Conservation (phyloP, 2,797 vertebrate species). For the Chiroxiphia lanceolata region DNA sequence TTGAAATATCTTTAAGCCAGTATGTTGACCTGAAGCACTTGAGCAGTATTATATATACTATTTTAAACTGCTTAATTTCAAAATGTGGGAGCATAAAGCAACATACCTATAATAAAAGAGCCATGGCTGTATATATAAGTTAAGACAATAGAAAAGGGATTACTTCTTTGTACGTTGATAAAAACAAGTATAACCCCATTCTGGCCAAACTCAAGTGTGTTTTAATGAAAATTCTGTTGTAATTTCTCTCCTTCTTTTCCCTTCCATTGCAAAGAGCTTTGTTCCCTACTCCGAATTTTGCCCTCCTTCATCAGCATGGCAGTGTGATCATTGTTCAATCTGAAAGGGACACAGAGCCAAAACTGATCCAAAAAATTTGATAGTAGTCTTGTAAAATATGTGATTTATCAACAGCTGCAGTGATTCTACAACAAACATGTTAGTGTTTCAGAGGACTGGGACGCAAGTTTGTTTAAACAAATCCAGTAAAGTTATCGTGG, state of each 20-base stretch:
- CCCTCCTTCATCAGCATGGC: neutral
- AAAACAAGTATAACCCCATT: neutral
- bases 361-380: neutral
- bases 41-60: neutral
- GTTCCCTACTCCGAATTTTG: fast-evolving
- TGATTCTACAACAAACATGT: neutral
- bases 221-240: neutral
- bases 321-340: neutral
- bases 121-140: neutral
- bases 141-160: neutral
- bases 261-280: neutral
- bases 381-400: neutral
- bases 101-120: neutral
- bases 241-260: neutral
- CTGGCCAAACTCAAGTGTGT: neutral
- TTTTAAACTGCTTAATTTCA: neutral
- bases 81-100: neutral
- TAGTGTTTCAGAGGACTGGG: neutral
- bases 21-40: neutral
- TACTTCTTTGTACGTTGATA: neutral
- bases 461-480: conserved; percentile 30
- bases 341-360: neutral
- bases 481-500: neutral
- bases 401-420: conserved; percentile 12
- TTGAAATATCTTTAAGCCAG: neutral